A percentile compares a stretch with the other conserved stretches of the same genome.
phyloP scores from a whole-genome alignment of 1,140 invertebrate species.

The Alviniconcha marisindica region DNA sequence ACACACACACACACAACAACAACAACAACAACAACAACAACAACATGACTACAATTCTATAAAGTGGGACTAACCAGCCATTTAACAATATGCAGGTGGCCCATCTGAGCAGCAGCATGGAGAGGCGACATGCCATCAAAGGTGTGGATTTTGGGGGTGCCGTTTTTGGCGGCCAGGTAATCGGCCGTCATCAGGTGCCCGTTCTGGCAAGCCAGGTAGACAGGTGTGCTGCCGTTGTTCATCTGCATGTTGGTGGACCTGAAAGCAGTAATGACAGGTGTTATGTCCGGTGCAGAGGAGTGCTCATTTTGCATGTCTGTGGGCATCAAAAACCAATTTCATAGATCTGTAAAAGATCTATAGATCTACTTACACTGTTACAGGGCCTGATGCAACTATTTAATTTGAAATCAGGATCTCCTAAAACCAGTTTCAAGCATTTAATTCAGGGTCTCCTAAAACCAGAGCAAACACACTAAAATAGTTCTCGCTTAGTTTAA shows the following conservation, averaged over 20 bases:
- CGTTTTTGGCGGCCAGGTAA: constrained; percentile 88
- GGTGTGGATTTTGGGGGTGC: constrained; percentile 85
- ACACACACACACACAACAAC: not conserved
- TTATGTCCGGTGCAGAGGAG: too few relatives aligned
- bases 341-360: too few relatives aligned
- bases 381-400: too few relatives aligned
- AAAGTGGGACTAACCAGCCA: constrained; percentile 86
- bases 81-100: constrained; percentile 89
- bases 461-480: too few relatives aligned
- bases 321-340: too few relatives aligned
- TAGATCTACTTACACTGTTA: too few relatives aligned
- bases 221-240: constrained; percentile 93
- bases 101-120: constrained; percentile 92
- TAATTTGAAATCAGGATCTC: too few relatives aligned
- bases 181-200: constrained; percentile 90
- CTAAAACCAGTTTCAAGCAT: too few relatives aligned
- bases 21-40: not conserved
- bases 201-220: constrained; percentile 91
- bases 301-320: too few relatives aligned
- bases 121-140: constrained; percentile 92
- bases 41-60: not conserved
- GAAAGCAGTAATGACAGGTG: constrained; percentile 20
- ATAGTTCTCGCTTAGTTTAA: too few relatives aligned
- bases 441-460: too few relatives aligned
- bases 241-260: constrained; percentile 87